Evolutionary conservation across 2,113 vertebrate genomes (phyloP), one percentile per base, ranked within the genome.

Genomic region (Dasyurus viverrinus): DNA sequence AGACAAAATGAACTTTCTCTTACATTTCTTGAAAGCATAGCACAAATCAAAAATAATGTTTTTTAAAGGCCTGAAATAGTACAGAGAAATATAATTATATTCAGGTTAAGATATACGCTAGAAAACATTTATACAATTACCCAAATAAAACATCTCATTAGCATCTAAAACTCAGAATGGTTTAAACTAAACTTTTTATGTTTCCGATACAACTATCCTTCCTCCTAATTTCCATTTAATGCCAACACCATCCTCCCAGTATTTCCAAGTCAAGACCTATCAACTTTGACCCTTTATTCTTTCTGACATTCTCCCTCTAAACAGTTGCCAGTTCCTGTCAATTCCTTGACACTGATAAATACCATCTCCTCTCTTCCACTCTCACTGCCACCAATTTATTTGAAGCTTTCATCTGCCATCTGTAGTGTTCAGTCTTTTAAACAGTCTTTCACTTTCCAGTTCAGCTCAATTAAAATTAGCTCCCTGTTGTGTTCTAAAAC

Each of bases 41-140:
- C 94, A 96, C 57, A 98, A 94, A 95, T 95, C 90, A 98, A 97
- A 95, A 98, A 97, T 92, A 97, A 97, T 96, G 98, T 94, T 94
- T 92, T 97, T 98, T 92, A 92, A 92, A 54, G 94, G 55, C 92
- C 89, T 95, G 94, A 96, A 94, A 92, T 12, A 10, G 47, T 24
- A 27, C 46, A 48, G n/a, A 90, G 89, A 90, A 90, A 27, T 95
- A 84, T 84, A 93, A 52, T 91, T 95, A 89, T 26, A 90, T 25
- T n/a, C 89, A 95, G 90, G 95, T 8, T 30, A 90, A 91, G 89
- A 93, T 91, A 94, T 95, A 96, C 95, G 97, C 96, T 93, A 92
- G 24, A 94, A 96, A 95, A 84, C 27, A 30, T 47, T 90, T 84
- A 42, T 42, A 42, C n/a, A 76, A 76, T 76, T 76, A n/a, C 60